These are phyloP conservation scores for Leptinotarsa lineolata DNA, from an alignment of 1,140 invertebrate species.

Conservation along the genomic window DNA sequence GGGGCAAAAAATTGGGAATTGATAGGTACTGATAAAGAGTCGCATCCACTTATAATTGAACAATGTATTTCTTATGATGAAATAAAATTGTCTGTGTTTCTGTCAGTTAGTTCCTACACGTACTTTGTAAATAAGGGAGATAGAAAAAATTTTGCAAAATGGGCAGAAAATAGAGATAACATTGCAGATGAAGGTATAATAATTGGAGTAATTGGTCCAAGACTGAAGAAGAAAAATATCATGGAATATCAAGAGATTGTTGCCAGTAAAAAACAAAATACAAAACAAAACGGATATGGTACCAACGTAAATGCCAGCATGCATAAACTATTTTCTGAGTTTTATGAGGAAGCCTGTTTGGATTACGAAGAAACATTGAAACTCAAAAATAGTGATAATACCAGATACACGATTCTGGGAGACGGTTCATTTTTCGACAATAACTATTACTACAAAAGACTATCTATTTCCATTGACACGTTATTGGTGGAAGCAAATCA, in stretches of 20 bases:
- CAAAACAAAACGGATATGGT: conserved; percentile 54
- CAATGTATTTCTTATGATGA: conserved; percentile 47
- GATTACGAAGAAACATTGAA: conserved; percentile 35
- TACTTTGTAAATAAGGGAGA: conserved; percentile 46
- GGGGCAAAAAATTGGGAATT: conserved; percentile 58
- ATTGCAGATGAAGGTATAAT: conserved; percentile 44
- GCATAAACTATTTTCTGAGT: conserved; percentile 48
- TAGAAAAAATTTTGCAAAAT: conserved; percentile 41
- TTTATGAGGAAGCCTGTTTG: conserved; percentile 44
- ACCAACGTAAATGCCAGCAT: conserved; percentile 54
- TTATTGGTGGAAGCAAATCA: conserved; percentile 49
- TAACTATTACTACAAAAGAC: conserved; percentile 47
- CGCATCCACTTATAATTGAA: conserved; percentile 50
- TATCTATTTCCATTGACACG: conserved; percentile 49
- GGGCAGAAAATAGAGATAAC: conserved; percentile 24
- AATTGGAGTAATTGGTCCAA: conserved; percentile 57
- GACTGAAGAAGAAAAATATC: conserved; percentile 54
- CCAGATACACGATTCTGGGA: conserved; percentile 26
- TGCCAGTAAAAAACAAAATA: conserved; percentile 56
- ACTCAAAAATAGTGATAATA: conserved; percentile 20
- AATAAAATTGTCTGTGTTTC: conserved; percentile 46
- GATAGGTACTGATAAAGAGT: conserved; percentile 55
- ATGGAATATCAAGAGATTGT: conserved; percentile 61
- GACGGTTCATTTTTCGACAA: conserved; percentile 47
- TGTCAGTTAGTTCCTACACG: conserved; percentile 45